Evolutionary conservation across 2,113 vertebrate species (phyloP).

Genomic region (Sphaerodactylus townsendi): DNA sequence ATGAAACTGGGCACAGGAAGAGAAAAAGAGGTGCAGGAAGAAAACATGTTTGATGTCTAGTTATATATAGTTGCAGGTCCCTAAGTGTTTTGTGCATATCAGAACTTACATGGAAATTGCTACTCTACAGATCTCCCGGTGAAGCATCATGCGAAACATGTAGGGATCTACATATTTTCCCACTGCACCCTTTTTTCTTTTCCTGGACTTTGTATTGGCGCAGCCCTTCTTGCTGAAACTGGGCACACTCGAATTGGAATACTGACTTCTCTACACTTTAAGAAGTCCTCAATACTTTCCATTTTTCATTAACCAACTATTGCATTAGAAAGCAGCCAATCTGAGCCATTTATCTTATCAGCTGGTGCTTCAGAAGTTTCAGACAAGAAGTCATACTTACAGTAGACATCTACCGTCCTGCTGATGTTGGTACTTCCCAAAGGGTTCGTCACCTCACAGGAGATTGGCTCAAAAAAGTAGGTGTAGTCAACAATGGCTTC

Average conservation of each 20-base stretch:
- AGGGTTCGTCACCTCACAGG: conserved; percentile 95
- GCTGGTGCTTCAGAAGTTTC: background rate
- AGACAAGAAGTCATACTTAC: conserved; percentile 75
- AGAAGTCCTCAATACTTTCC: background rate
- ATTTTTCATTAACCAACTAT: background rate
- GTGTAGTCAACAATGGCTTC: conserved; percentile 94
- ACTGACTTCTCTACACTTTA: accelerated
- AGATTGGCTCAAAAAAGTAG: conserved; percentile 93
- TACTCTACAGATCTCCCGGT: no score
- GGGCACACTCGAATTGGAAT: accelerated
- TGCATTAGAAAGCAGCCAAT: no score
- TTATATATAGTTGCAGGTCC: no score
- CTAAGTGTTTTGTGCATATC: background rate
- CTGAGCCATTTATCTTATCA: background rate
- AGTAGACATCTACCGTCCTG: conserved; percentile 95
- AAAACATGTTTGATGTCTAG: no score
- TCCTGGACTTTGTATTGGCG: no score
- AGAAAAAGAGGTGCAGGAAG: no score
- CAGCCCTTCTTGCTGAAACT: background rate
- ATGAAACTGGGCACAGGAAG: background rate
- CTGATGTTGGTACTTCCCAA: conserved; percentile 97
- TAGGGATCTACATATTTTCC: no score
- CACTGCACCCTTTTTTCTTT: no score
- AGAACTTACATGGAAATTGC: no score
- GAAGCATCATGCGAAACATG: no score